Evolutionary conservation across 1,140 invertebrate species (phyloP), one percentile per base, ranked within the genome.

Genomic region (Hylaeus volcanicus): DNA sequence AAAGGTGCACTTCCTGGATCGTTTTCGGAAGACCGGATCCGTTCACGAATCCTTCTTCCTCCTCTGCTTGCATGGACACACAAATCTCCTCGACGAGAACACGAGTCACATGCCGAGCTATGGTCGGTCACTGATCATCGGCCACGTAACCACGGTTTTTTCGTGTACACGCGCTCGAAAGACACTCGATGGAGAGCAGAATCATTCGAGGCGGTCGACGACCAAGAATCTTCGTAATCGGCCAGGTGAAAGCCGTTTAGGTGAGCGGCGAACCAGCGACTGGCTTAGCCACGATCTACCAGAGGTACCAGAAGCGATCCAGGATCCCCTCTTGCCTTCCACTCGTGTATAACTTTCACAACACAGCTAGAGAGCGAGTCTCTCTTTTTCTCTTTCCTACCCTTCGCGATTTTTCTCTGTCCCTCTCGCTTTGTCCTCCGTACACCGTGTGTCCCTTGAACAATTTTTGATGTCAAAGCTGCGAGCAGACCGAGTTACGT

Each of bases 171-270:
- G 11, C 66, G 48, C 39, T 11, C 14, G 9, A 26, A 8, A 51
- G 15, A 6, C 72, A 14, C 45, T 41, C 48, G 48, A 14, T 3
- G 48, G 26, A 39, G 70, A 58, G 48, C 37, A 53, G 68, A 41
- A 80, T 76, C 58, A 76, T 69, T 76, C 63, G 61, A 56, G 60
- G 48, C 72, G 71, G 60, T 73, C 71, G 64, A 68, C 73, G 73
- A 60, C 43, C 72, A 75, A 83, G 76, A 56, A 85, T 83, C 72
- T 11, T 79, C 77, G 58, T 60, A 60, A 85, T 78, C 70, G 79
- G 79, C 79, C 79, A 82, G 79, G 84, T 85, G 84, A 86, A 86
- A 86, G 84, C 84, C 79, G 84, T 82, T 81, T 81, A 86, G 84
- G 84, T 86, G 84, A 86, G 60, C 84, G 83, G 80, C 61, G 74